phyloP scores from a whole-genome alignment of 2,113 vertebrate species.

The Prionailurus viverrinus region DNA sequence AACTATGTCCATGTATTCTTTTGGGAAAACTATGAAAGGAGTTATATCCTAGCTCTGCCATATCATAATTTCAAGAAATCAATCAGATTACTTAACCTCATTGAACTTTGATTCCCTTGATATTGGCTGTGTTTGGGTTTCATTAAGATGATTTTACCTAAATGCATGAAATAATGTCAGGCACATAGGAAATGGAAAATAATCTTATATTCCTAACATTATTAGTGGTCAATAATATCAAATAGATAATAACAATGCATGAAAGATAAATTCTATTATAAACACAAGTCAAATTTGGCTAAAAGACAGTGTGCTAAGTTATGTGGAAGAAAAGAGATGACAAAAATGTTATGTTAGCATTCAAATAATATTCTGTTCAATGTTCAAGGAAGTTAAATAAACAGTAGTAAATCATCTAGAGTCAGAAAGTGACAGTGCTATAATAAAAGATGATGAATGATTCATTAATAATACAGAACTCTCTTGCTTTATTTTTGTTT shows the following conservation, averaged over 20 bases:
- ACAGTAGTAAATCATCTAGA: neutral
- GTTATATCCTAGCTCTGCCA: neutral
- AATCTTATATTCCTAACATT: neutral
- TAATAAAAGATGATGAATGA: neutral
- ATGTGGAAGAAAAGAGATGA: neutral
- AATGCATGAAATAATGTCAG: neutral
- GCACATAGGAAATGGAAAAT: neutral
- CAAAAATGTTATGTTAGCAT: neutral
- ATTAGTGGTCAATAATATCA: neutral
- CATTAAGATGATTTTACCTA: neutral
- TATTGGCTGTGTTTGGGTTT: neutral
- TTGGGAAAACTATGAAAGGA: neutral
- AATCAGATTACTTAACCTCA: neutral
- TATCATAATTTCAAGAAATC: neutral
- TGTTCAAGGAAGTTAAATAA: neutral
- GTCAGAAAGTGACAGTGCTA: neutral
- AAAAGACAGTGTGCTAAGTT: neutral
- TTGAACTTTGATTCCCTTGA: neutral
- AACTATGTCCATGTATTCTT: neutral
- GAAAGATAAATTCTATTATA: neutral
- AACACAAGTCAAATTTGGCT: neutral
- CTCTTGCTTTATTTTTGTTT: neutral
- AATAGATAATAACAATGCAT: neutral
- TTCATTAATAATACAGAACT: neutral
- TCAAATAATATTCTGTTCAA: neutral